These are phyloP conservation scores for Troides helena DNA, from an alignment of 2,888 invertebrate species.

Conservation along the genomic window DNA sequence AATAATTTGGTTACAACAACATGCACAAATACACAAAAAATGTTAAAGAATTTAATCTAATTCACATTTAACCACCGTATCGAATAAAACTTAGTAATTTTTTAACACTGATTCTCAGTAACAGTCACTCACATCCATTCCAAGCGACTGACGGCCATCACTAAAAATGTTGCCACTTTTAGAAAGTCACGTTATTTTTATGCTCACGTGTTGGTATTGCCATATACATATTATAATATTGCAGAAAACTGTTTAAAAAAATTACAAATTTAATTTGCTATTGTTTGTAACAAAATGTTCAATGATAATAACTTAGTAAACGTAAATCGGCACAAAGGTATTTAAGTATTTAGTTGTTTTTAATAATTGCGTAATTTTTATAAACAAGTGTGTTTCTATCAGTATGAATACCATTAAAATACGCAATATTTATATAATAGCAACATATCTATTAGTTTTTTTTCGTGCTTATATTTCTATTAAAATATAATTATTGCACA, in stretches of 20 bases:
- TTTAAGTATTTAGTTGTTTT: too few species aligned
- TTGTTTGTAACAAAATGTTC: too few species aligned
- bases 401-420: too few species aligned
- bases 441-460: too few species aligned
- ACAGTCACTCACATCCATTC: slow-evolving; percentile 58
- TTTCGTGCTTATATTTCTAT: too few species aligned
- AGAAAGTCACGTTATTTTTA: slow-evolving; percentile 62
- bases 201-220: slow-evolving; percentile 58
- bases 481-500: too few species aligned
- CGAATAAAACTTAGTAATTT: slow-evolving; percentile 62
- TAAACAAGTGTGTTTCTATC: too few species aligned
- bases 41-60: slow-evolving; percentile 48
- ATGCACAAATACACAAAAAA: slow-evolving; percentile 60
- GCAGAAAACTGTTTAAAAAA: background rate
- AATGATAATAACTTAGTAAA: too few species aligned
- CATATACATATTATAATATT: slow-evolving; percentile 25
- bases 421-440: too few species aligned
- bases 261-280: too few species aligned
- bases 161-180: slow-evolving; percentile 60
- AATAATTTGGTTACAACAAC: slow-evolving; percentile 56
- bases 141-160: slow-evolving; percentile 75
- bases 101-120: slow-evolving; percentile 64
- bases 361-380: too few species aligned
- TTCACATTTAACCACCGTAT: slow-evolving; percentile 62
- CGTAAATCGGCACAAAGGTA: too few species aligned